A percentile compares a stretch with the other conserved stretches of the same genome.
Evolutionary conservation across 2,888 invertebrate species (phyloP).

Genomic region (Torymus aiolomorphi): DNA sequence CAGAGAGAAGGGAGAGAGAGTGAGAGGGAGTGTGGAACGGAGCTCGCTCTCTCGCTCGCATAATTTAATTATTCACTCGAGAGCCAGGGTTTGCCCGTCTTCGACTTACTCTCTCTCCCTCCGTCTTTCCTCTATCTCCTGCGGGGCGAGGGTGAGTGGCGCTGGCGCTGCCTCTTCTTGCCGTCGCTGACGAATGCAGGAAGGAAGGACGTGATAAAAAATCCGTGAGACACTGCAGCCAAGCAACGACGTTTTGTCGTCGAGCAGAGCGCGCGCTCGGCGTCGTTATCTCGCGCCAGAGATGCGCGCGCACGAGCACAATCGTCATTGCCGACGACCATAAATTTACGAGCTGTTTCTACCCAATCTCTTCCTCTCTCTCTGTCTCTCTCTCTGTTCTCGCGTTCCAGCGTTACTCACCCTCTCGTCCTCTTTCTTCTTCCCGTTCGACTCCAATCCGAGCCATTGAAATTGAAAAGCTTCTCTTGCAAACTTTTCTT

Average conservation of each 20-base stretch:
- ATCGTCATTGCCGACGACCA: conserved; percentile 55
- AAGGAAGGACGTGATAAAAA: conserved; percentile 58
- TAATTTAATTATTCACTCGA: conserved; percentile 57
- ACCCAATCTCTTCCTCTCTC: conserved; percentile 21
- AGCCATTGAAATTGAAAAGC: conserved; percentile 57
- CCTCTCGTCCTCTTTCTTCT: not conserved
- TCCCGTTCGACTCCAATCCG: conserved; percentile 40
- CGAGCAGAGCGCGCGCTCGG: conserved; percentile 10
- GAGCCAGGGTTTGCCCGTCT: conserved; percentile 29
- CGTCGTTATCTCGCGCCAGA: conserved; percentile 49
- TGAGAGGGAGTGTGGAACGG: conserved; percentile 21
- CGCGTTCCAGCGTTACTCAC: not conserved
- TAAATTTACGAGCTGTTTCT: conserved; percentile 49
- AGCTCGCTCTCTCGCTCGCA: conserved; percentile 22
- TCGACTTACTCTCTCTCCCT: conserved; percentile 17
- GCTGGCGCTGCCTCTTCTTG: conserved; percentile 51
- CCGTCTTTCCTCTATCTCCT: not conserved
- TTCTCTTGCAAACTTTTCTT: conserved; percentile 53
- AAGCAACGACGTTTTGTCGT: conserved; percentile 46
- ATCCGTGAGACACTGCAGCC: conserved; percentile 54
- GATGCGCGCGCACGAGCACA: conserved; percentile 26
- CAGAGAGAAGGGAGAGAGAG: conserved; percentile 18
- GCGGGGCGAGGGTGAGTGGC: conserved; percentile 6
- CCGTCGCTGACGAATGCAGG: conserved; percentile 57
- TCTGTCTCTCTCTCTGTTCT: not conserved